Evolutionary conservation across 1,140 invertebrate species (phyloP).

Genomic region (Ceratitis capitata): DNA sequence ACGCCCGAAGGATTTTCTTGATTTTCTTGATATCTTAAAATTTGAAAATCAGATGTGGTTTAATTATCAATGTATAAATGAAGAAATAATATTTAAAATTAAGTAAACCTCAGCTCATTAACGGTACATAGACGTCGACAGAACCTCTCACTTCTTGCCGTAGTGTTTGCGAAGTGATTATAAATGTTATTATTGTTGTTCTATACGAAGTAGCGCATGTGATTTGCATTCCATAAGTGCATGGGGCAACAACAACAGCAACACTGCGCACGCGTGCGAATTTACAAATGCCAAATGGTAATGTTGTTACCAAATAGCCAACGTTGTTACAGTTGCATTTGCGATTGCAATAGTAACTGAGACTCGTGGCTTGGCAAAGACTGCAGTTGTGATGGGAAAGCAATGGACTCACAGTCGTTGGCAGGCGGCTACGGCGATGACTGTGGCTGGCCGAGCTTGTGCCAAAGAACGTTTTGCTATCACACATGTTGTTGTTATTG

Average conservation of each 20-base stretch:
- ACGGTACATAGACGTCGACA: too few species aligned
- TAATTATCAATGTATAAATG: too few species aligned
- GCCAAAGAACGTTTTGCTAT: background rate
- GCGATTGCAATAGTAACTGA: background rate
- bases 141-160: too few species aligned
- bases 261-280: background rate
- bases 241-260: background rate
- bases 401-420: background rate
- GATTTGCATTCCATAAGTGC: conserved; percentile 28
- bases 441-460: background rate
- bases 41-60: too few species aligned
- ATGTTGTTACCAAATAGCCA: too few species aligned
- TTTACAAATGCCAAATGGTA: background rate
- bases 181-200: background rate
- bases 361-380: conserved; percentile 1
- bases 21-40: too few species aligned
- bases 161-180: background rate
- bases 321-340: background rate
- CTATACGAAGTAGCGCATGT: background rate
- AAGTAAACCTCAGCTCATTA: too few species aligned
- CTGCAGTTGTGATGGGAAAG: background rate
- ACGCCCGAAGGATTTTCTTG: too few species aligned
- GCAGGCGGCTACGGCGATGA: background rate
- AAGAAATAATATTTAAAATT: too few species aligned
- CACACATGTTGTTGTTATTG: background rate